Base-by-base conservation (phyloP, 2,113 vertebrate species). In the Takifugu bimaculatus region DNA sequence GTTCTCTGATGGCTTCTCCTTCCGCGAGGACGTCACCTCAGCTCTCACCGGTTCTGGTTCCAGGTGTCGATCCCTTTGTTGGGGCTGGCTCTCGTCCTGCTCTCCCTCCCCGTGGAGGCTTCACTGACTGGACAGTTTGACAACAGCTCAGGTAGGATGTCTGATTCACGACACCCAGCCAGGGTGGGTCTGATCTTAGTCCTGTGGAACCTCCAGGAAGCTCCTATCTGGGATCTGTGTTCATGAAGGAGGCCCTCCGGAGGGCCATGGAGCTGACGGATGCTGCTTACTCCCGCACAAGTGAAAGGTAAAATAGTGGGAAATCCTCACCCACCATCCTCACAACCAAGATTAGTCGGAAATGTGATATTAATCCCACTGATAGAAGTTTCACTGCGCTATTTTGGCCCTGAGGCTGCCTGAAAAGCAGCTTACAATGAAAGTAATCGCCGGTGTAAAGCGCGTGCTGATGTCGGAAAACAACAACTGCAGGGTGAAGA, bases 201-300 rank as follows among this genome's bases (percentile, higher is more conserved):
- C 57, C 4, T 63, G 4, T 65, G 51, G 4, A 60, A 1, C 13
- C 61, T 28, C 70, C 70, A 87, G 82, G 53, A 57, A 7, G 63
- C 27, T 44, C 68, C 43, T 74, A 85, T 72, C 54, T 75, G 65
- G 88, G 90, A 11, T 88, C 90, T 29, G 47, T 9, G 1, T 90
- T 87, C 57, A 56, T 92, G 43, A 59, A 81, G 57, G 85, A 89
- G 68, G 91, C 90, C 73, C 77, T 92, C 50, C 85, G 65, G 55
- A 84, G 63, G 75, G 90, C 90, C 0, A 70, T 59, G 14, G 79
- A 88, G 63, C 75, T 89, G 60, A 92, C 90, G 0, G 84, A 89
- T 54, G 87, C 86, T 56, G 90, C 91, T 4, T 92, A 92, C 11
- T 54, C 78, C 1, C 87, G 43, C 60, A 90, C 90, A 3, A 87